Percentiles rank a stretch among this genome's conserved stretches.
phyloP scores from a whole-genome alignment of 2,113 vertebrate species.

The Callospermophilus lateralis region DNA sequence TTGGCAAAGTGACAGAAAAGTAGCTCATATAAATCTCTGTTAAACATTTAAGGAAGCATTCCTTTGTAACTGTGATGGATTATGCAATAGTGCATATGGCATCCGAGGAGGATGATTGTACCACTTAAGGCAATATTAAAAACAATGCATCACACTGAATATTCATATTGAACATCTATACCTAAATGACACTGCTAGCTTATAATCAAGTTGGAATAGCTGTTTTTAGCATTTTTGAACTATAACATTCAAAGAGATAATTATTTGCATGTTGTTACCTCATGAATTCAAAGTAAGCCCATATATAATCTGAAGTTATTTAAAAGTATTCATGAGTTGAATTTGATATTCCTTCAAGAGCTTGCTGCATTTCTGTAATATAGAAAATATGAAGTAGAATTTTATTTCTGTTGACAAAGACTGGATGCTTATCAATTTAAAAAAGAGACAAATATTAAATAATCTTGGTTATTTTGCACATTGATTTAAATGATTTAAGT shows the following conservation, averaged over 20 bases:
- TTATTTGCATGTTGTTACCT: constrained; percentile 62
- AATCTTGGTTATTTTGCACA: constrained; percentile 80
- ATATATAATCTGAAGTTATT: constrained; percentile 48
- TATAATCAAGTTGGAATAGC: constrained; percentile 60
- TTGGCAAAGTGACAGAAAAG: not conserved
- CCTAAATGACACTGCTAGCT: constrained; percentile 55
- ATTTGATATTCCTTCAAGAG: constrained; percentile 60
- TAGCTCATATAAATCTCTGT: constrained; percentile 36
- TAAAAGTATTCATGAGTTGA: constrained; percentile 47
- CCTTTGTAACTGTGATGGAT: constrained; percentile 42
- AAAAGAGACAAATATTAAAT: constrained; percentile 44
- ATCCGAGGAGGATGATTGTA: constrained; percentile 50
- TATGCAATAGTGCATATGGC: constrained; percentile 2
- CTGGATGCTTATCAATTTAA: not conserved
- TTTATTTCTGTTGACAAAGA: constrained; percentile 67
- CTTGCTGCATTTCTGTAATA: constrained; percentile 35
- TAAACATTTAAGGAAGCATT: constrained; percentile 43
- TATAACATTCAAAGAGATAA: constrained; percentile 37
- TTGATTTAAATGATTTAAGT: constrained; percentile 79
- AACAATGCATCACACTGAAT: constrained; percentile 65
- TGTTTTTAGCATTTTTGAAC: constrained; percentile 67
- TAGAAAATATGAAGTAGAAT: constrained; percentile 67
- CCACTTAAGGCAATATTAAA: constrained; percentile 70
- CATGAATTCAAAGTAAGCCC: constrained; percentile 61
- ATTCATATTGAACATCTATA: constrained; percentile 65